Base-by-base conservation (phyloP, 2,113 vertebrate species). In the Prochilodus magdalenae region DNA sequence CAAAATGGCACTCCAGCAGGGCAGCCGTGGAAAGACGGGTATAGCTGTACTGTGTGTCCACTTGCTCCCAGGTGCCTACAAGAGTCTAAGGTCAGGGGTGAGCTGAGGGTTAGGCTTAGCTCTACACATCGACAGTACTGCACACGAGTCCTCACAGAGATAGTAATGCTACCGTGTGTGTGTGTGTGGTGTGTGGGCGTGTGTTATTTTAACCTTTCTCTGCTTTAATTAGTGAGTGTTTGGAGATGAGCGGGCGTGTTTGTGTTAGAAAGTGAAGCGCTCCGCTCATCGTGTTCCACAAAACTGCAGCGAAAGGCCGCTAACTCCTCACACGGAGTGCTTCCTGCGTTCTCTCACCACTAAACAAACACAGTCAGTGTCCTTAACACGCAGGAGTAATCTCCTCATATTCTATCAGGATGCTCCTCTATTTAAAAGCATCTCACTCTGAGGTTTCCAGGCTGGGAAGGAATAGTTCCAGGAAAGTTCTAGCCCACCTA, bases 191-290 rank as follows among this genome's bases (percentile, higher is more conserved):
- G 62, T 44, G 57, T 59, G 49, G 72, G 80, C 55, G 80, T 69
- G 62, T 75, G 49, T 75, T 73, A 73, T 73, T 51, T 10, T 81
- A 71, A 79, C 78, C 78, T 73, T 69, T 20, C 55, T 57, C 55
- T 57, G 55, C 55, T n/a, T 57, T 57, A 57, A 57, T 57, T 57
- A 57, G 20, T 57, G 55, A 22, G 6, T 20, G 55, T 57, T 57
- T 57, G 55, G 55, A 22, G 55, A 57, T 5, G 55, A 57, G 55
- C 14, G 55, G n/a, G n/a, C 22, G 20, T 57, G 55, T 57, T 22
- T 57, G 55, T 57, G 55, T 57, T 22, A 22, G 55, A 22, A 44
- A 44, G 4, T 10, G 40, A 44, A 44, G 40, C 40, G 5, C 40
- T 44, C 40, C 8, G 40, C 8, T 44, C 40, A 44, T 44, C 40